These are phyloP conservation scores for Trochalopteron elliotii DNA, from an alignment of 2,113 vertebrate species.

Conservation along the genomic window DNA sequence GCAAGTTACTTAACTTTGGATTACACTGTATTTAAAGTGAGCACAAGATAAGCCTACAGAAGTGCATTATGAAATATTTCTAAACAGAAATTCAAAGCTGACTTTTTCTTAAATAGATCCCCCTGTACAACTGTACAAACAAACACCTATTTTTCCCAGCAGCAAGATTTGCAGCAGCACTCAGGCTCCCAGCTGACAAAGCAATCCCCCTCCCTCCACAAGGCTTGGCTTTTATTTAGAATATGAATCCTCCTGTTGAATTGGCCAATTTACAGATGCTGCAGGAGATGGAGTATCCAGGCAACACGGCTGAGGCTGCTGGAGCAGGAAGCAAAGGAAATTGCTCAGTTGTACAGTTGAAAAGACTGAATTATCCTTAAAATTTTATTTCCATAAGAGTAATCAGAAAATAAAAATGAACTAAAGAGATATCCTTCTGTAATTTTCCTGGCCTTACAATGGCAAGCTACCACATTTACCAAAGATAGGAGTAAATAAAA, in stretches of 20 bases:
- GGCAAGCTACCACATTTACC: not conserved
- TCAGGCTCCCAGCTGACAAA: not conserved
- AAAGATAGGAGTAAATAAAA: not conserved
- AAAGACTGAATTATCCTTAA: slow-evolving; percentile 25
- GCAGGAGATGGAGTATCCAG: slow-evolving; percentile 60
- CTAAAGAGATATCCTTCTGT: not conserved
- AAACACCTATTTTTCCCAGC: not conserved
- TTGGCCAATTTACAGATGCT: slow-evolving; percentile 59
- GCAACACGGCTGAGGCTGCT: slow-evolving; percentile 42
- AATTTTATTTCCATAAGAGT: not conserved
- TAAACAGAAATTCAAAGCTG: not conserved
- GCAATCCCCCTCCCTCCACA: not conserved
- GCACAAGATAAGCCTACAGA: not conserved
- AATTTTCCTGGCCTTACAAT: not conserved
- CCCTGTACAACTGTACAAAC: not conserved
- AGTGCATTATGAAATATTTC: not conserved
- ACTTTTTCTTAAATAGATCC: not conserved
- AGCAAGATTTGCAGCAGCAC: not conserved
- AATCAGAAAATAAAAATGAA: not conserved
- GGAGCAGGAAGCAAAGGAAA: slow-evolving; percentile 52
- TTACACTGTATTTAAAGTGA: not conserved
- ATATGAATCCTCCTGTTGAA: slow-evolving; percentile 43
- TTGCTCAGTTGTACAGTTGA: not conserved
- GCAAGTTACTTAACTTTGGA: not conserved
- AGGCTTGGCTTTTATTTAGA: slow-evolving; percentile 3